These are phyloP conservation scores for Vandiemenella viatica DNA, from an alignment of 2,888 invertebrate genomes.

Conservation along the genomic window DNA sequence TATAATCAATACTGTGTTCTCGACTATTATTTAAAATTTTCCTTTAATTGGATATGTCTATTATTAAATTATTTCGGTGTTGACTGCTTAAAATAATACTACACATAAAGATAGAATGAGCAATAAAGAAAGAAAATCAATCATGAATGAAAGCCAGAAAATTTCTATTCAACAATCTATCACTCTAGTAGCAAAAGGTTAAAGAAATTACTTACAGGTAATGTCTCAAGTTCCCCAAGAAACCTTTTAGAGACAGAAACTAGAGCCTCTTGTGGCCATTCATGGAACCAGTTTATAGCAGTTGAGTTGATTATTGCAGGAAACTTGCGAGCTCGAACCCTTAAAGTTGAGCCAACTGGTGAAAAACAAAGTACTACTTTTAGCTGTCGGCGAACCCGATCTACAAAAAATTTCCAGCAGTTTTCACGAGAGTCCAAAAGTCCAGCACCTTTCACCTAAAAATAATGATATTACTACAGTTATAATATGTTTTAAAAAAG, in stretches of 20 bases:
- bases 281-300: conserved; percentile 95
- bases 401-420: conserved; percentile 96
- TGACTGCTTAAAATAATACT: too few species aligned
- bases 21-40: too few species aligned
- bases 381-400: conserved; percentile 75
- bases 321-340: conserved; percentile 86
- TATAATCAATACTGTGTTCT: too few species aligned
- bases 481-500: neutral
- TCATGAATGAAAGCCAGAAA: too few species aligned
- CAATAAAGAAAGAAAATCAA: too few species aligned
- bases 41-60: too few species aligned
- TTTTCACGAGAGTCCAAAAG: conserved; percentile 84
- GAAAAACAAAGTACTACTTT: conserved; percentile 94
- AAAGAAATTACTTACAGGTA: conserved; percentile 47
- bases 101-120: too few species aligned
- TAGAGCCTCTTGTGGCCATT: conserved; percentile 95
- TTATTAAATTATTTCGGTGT: too few species aligned
- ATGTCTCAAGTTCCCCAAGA: conserved; percentile 58
- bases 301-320: conserved; percentile 92
- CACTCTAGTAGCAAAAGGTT: too few species aligned
- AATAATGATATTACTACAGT: neutral
- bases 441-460: conserved; percentile 67
- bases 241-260: conserved; percentile 86
- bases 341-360: conserved; percentile 84
- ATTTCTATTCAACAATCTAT: too few species aligned